Percentiles rank a stretch among this genome's conserved stretches.
These are phyloP conservation scores for Oceanodroma leucorhoa DNA, from an alignment of 2,797 vertebrate genomes.

Conservation along the genomic window DNA sequence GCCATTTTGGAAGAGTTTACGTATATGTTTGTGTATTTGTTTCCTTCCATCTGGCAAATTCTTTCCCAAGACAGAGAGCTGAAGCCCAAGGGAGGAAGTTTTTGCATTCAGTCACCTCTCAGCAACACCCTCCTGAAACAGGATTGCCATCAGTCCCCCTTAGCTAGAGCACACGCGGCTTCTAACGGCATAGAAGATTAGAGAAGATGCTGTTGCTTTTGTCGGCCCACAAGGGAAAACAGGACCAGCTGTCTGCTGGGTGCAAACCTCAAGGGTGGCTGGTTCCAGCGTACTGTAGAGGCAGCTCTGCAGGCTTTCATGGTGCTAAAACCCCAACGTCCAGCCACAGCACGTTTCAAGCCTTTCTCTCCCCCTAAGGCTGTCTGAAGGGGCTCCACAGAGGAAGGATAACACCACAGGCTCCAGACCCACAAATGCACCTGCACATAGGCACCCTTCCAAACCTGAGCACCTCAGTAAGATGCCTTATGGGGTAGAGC, in stretches of 20 bases:
- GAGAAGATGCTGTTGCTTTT: background rate
- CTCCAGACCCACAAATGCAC: background rate
- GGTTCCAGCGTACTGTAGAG: background rate
- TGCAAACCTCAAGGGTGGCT: background rate
- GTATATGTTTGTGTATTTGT: background rate
- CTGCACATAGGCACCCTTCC: background rate
- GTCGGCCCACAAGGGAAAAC: background rate
- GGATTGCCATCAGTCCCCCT: background rate
- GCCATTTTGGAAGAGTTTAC: constrained; percentile 59
- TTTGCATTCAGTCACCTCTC: background rate
- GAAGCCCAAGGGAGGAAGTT: background rate
- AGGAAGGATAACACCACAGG: background rate
- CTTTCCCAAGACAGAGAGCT: background rate
- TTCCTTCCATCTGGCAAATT: constrained; percentile 45
- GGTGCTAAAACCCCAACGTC: background rate
- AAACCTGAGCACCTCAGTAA: background rate
- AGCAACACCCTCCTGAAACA: background rate
- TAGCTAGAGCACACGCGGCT: accelerated
- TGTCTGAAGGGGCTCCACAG: background rate
- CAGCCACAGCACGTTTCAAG: background rate
- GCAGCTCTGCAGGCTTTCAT: background rate
- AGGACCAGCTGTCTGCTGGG: background rate
- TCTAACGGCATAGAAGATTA: accelerated
- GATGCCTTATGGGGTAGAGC: background rate
- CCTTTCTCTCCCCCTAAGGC: background rate